Evolutionary conservation across 2,113 vertebrate species (phyloP).

Genomic region (Meleagris gallopavo): DNA sequence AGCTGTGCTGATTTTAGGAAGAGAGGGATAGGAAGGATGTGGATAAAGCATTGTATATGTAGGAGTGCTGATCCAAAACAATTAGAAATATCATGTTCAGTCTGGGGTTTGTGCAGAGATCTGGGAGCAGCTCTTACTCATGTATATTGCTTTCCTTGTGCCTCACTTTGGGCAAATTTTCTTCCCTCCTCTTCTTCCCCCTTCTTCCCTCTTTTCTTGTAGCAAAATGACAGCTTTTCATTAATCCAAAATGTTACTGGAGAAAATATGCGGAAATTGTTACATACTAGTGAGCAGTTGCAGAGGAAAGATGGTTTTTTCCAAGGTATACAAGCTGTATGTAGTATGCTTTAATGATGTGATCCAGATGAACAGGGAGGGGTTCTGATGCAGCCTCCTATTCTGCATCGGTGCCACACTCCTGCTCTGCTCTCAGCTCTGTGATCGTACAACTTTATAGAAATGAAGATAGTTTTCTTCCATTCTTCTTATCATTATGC

Average conservation of each 20-base stretch:
- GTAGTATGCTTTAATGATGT: no score
- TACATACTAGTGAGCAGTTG: not conserved
- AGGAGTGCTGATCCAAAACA: slow-evolving; percentile 32
- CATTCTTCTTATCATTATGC: not conserved
- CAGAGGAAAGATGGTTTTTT: not conserved
- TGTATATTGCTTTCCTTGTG: not conserved
- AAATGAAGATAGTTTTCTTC: not conserved
- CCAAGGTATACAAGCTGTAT: no score
- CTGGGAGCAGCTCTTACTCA: not conserved
- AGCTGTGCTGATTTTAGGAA: slow-evolving; percentile 9
- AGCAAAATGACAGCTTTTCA: not conserved
- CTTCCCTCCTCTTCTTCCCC: not conserved
- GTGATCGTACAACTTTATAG: not conserved
- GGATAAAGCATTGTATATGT: not conserved
- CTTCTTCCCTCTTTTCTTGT: not conserved
- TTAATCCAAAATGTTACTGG: not conserved
- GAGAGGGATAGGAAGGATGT: not conserved
- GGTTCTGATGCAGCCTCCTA: not conserved
- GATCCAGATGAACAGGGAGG: not conserved
- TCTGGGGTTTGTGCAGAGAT: not conserved
- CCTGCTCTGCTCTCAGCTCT: not conserved
- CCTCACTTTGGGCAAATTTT: not conserved
- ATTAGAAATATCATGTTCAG: slow-evolving; percentile 6
- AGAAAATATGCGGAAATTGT: not conserved
- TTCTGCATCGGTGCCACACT: not conserved